These are phyloP conservation scores for Heliconius aoede DNA, from an alignment of 2,888 invertebrate genomes.

Conservation along the genomic window DNA sequence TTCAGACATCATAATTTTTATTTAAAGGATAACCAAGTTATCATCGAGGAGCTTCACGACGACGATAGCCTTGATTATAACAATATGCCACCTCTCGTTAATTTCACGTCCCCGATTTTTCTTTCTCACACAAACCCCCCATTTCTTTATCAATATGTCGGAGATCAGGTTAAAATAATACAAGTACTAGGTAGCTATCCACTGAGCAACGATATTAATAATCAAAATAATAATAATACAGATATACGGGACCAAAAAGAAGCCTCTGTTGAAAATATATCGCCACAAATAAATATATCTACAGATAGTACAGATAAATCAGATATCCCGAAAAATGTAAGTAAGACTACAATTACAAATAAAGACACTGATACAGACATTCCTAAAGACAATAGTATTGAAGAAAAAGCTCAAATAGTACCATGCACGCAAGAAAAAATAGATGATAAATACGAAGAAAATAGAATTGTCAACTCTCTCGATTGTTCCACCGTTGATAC, in stretches of 20 bases:
- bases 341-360: conserved; percentile 16
- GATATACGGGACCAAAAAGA: conserved; percentile 63
- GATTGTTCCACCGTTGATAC: conserved; percentile 7
- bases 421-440: conserved; percentile 35
- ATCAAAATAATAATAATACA: conserved; percentile 58
- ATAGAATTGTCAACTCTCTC: conserved; percentile 2
- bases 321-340: neutral
- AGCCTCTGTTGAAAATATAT: conserved; percentile 43
- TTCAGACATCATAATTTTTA: conserved; percentile 78
- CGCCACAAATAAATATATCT: conserved; percentile 25
- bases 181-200: conserved; percentile 75
- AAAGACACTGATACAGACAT: conserved; percentile 31
- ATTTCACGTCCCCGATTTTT: conserved; percentile 67
- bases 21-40: conserved; percentile 82
- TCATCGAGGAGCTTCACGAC: conserved; percentile 81
- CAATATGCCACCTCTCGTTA: conserved; percentile 77
- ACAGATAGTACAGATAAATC: conserved; percentile 10
- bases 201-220: conserved; percentile 59
- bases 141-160: conserved; percentile 77
- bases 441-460: conserved; percentile 34
- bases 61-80: conserved; percentile 76
- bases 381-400: conserved; percentile 32
- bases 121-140: conserved; percentile 76
- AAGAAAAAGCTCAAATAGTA: conserved; percentile 22
- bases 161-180: conserved; percentile 74